Conservation (phyloP, 2,797 vertebrate species). For the Melanotaenia boesemani region DNA sequence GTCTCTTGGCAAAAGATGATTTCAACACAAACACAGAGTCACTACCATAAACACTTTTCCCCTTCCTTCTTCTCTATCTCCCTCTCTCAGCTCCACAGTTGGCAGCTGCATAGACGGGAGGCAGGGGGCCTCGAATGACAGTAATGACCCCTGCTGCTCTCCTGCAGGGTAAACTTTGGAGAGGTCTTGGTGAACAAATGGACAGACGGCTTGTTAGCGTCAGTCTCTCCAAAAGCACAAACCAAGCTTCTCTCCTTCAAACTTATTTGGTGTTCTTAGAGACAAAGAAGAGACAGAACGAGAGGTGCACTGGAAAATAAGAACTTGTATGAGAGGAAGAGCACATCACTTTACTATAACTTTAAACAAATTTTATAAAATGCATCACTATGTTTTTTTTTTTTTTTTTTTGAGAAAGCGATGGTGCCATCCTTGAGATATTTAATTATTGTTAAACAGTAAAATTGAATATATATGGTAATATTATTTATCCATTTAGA, state of each 20-base stretch:
- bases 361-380: constrained; percentile 69
- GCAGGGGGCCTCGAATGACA: constrained; percentile 32
- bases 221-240: constrained; percentile 64
- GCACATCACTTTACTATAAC: constrained; percentile 65
- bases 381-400: constrained; percentile 56
- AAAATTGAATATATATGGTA: constrained; percentile 66
- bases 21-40: constrained; percentile 75
- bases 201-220: constrained; percentile 41
- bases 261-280: constrained; percentile 52
- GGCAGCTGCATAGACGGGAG: constrained; percentile 65
- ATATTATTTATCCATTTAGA: constrained; percentile 81
- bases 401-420: constrained; percentile 63
- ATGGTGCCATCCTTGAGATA: constrained; percentile 81
- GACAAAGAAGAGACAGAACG: constrained; percentile 29
- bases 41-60: constrained; percentile 70
- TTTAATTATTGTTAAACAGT: constrained; percentile 66
- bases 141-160: constrained; percentile 53
- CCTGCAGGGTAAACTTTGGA: constrained; percentile 60
- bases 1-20: constrained; percentile 76
- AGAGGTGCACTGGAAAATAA: constrained; percentile 16
- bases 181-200: constrained; percentile 62
- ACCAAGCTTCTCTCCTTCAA: constrained; percentile 48
- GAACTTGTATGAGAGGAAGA: constrained; percentile 19
- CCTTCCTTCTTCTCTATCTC: constrained; percentile 20
- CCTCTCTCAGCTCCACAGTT: constrained; percentile 51